These are phyloP conservation scores for Diorhabda elongata DNA, from an alignment of 1,140 invertebrate species.

Conservation along the genomic window DNA sequence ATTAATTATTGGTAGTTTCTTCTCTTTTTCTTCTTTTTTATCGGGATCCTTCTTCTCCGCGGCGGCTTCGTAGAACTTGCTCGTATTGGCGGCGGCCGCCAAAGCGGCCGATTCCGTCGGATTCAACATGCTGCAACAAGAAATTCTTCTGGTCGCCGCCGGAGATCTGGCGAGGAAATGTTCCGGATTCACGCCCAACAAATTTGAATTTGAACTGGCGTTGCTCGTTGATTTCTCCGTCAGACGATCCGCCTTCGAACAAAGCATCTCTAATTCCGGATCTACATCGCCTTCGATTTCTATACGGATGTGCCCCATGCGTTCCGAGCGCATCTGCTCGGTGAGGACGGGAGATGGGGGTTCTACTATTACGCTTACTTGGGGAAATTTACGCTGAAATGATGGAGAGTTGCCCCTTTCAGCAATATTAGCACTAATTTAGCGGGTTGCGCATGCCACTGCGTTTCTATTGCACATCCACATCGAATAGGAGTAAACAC, in stretches of 20 bases:
- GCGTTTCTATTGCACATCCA: no score
- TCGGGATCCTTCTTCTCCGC: constrained; percentile 40
- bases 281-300: constrained; percentile 40
- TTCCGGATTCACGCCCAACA: constrained; percentile 57
- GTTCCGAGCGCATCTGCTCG: constrained; percentile 47
- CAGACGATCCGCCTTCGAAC: constrained; percentile 46
- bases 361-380: constrained; percentile 66
- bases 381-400: constrained; percentile 50
- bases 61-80: constrained; percentile 42
- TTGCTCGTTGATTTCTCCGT: constrained; percentile 43
- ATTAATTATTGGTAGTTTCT: constrained; percentile 84
- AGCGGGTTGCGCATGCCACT: neutral
- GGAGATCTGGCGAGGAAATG: constrained; percentile 62
- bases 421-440: neutral
- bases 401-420: constrained; percentile 11
- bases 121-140: constrained; percentile 72
- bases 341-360: constrained; percentile 61
- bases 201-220: constrained; percentile 54
- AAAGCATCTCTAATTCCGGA: constrained; percentile 49
- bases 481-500: no score
- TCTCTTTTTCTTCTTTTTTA: constrained; percentile 45
- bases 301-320: constrained; percentile 48
- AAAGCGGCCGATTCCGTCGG: constrained; percentile 55
- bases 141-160: constrained; percentile 71
- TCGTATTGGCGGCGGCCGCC: constrained; percentile 55